Conservation (phyloP, 37 sponge, comb jelly and placozoan species). For the Haliclona indistincta region DNA sequence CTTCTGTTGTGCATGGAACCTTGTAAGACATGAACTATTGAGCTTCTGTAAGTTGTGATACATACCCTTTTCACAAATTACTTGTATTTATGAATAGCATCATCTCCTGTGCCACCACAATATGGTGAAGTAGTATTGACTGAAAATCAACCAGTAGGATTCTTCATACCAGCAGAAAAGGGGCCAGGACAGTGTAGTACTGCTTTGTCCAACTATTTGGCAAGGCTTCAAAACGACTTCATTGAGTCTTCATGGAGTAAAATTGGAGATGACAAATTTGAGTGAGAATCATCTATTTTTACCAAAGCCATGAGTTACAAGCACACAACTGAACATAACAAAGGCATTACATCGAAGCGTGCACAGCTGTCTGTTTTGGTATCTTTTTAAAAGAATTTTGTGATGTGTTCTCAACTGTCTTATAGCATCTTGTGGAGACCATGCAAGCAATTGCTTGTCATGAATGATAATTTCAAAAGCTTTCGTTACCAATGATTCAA, state of each 20-base stretch:
- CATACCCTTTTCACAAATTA: background rate
- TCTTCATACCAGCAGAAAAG: slow-evolving; percentile 9
- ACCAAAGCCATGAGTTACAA: too few species aligned
- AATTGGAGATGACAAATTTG: background rate
- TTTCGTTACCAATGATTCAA: too few species aligned
- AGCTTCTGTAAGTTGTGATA: background rate
- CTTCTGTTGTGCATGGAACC: slow-evolving; percentile 7
- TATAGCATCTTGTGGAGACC: too few species aligned
- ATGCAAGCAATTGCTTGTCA: too few species aligned
- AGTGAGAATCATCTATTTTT: too few species aligned
- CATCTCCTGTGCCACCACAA: background rate
- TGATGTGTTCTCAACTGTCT: background rate
- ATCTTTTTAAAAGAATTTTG: background rate
- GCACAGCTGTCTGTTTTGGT: background rate
- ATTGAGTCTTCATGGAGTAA: slow-evolving; percentile 17
- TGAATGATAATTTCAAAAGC: too few species aligned
- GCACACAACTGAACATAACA: too few species aligned
- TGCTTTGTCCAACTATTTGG: slow-evolving; percentile 24
- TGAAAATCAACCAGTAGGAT: slow-evolving; percentile 10
- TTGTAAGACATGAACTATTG: background rate
- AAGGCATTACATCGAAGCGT: background rate
- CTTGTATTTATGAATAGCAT: background rate
- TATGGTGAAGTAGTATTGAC: background rate
- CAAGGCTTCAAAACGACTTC: slow-evolving; percentile 29
- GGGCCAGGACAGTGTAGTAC: slow-evolving; percentile 26